Evolutionary conservation across 2,113 vertebrate genomes (phyloP).

Genomic region (Picathartes gymnocephalus): DNA sequence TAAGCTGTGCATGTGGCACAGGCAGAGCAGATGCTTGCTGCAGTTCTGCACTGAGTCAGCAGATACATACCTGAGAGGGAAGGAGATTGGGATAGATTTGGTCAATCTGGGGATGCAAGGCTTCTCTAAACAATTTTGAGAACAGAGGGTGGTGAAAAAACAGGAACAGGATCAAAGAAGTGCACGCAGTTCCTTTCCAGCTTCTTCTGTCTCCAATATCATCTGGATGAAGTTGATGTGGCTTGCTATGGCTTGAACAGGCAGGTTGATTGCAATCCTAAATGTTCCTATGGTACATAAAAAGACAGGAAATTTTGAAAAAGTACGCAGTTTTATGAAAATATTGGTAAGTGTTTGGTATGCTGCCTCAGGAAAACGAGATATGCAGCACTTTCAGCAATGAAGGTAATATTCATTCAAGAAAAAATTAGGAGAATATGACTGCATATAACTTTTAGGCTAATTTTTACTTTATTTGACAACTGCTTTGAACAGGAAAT

Average conservation of each 20-base stretch:
- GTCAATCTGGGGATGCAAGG: not conserved
- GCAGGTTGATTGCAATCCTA: not conserved
- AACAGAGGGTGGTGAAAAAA: not conserved
- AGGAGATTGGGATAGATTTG: not conserved
- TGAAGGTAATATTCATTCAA: not conserved
- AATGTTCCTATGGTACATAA: not conserved
- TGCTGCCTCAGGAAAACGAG: not conserved
- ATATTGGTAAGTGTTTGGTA: not conserved
- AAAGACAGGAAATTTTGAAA: not conserved
- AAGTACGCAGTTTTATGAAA: not conserved
- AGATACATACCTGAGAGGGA: fast-evolving
- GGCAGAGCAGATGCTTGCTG: not conserved
- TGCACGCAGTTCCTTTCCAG: not conserved
- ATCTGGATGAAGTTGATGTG: not conserved
- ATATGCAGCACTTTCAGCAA: not conserved
- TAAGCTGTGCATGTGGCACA: not conserved
- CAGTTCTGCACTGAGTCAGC: not conserved
- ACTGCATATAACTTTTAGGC: not conserved
- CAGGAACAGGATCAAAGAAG: not conserved
- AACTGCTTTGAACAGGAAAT: not conserved
- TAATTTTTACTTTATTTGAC: not conserved
- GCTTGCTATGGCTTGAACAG: not conserved
- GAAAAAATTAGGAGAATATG: not conserved
- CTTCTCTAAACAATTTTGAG: not conserved
- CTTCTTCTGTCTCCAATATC: not conserved